Conservation (phyloP, 2,113 vertebrate species). For the Melanostigma gelatinosum region DNA sequence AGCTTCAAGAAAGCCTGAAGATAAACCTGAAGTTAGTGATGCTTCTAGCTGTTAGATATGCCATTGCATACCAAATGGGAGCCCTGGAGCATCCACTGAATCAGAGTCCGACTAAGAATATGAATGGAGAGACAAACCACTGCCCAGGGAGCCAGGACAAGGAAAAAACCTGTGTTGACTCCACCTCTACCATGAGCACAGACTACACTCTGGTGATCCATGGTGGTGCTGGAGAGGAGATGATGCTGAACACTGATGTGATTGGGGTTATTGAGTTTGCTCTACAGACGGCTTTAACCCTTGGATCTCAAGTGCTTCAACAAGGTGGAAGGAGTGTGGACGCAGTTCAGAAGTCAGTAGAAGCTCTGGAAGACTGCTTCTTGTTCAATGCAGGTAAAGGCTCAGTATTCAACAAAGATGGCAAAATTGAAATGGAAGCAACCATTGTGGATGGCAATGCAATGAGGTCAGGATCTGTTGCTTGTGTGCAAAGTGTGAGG, state of each 20-base stretch:
- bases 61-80: constrained; percentile 82
- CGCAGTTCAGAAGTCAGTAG: constrained; percentile 82
- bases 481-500: constrained; percentile 80
- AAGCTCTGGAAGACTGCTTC: constrained; percentile 85
- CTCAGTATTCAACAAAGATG: constrained; percentile 82
- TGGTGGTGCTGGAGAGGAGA: constrained; percentile 83
- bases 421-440: constrained; percentile 83
- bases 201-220: constrained; percentile 82
- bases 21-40: constrained; percentile 78
- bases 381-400: constrained; percentile 86
- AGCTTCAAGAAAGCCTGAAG: constrained; percentile 75
- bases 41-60: constrained; percentile 81
- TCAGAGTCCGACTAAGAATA: constrained; percentile 49
- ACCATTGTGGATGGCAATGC: constrained; percentile 79
- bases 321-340: constrained; percentile 80
- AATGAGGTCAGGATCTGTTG: constrained; percentile 80
- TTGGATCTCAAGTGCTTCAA: constrained; percentile 77
- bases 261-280: constrained; percentile 80
- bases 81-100: constrained; percentile 77
- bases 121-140: constrained; percentile 38
- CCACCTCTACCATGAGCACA: constrained; percentile 29
- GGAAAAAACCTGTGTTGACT: background rate
- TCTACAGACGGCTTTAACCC: constrained; percentile 76
- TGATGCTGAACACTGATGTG: constrained; percentile 76
- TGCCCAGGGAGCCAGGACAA: constrained; percentile 25